Percentiles rank a stretch among this genome's conserved stretches.
These are phyloP conservation scores for Reticulitermes speratus DNA, from an alignment of 1,140 invertebrate genomes.

Conservation along the genomic window DNA sequence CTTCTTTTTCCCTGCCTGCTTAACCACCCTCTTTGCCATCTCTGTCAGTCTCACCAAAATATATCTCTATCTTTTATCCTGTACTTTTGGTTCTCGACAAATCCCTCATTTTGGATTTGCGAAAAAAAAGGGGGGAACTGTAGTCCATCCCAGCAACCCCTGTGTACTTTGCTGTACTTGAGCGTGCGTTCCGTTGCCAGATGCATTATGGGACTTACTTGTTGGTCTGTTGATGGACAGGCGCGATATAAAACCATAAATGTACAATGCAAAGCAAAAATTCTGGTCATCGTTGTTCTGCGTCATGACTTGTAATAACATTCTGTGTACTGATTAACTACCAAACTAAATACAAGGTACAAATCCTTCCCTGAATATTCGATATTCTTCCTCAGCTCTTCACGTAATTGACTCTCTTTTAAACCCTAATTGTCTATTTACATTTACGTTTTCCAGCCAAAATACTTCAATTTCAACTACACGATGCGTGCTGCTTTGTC, in stretches of 20 bases:
- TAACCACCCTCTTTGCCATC: not conserved
- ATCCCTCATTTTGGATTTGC: slow-evolving; percentile 32
- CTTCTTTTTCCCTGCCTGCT: slow-evolving; percentile 17
- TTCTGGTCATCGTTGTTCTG: not conserved
- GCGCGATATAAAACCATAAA: not conserved
- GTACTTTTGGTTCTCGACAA: slow-evolving; percentile 30
- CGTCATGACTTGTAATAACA: too few relatives aligned
- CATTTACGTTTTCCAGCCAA: too few relatives aligned
- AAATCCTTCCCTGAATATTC: too few relatives aligned
- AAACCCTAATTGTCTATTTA: too few relatives aligned
- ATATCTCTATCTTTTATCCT: not conserved
- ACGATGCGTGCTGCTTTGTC: too few relatives aligned
- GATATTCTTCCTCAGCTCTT: too few relatives aligned
- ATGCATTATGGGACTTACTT: slow-evolving; percentile 18
- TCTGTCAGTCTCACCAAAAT: not conserved
- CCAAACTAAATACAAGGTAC: too few relatives aligned
- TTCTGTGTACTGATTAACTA: too few relatives aligned
- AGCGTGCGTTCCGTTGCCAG: not conserved
- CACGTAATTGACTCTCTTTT: too few relatives aligned
- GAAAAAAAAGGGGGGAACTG: not conserved
- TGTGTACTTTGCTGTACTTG: slow-evolving; percentile 1
- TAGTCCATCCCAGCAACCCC: slow-evolving; percentile 22
- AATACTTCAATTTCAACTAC: too few relatives aligned
- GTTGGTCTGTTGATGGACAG: not conserved
- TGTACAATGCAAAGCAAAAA: not conserved